Percentiles rank a stretch among this genome's conserved stretches.
phyloP scores from a whole-genome alignment of 2,113 vertebrate species.

The Vidua chalybeata region DNA sequence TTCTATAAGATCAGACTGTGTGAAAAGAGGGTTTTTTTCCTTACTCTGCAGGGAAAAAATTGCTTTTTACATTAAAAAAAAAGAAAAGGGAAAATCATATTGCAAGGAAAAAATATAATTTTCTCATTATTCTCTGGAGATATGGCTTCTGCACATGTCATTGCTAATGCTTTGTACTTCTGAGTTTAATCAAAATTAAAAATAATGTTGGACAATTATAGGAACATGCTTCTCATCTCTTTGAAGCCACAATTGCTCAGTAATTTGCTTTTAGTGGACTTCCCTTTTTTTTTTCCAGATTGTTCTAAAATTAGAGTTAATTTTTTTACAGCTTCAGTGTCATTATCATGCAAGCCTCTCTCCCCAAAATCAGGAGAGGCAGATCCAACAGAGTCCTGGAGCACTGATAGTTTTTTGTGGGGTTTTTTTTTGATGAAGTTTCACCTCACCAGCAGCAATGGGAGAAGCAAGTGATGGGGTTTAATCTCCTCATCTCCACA shows the following conservation, averaged over 20 bases:
- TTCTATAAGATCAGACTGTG: background rate
- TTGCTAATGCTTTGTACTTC: slow-evolving; percentile 47
- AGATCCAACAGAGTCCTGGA: background rate
- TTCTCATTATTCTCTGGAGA: slow-evolving; percentile 14
- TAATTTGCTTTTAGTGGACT: slow-evolving; percentile 49
- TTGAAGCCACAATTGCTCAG: slow-evolving; percentile 45
- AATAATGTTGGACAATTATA: slow-evolving; percentile 54
- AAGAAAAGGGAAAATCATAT: background rate
- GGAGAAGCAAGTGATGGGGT: background rate
- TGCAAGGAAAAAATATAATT: slow-evolving; percentile 4
- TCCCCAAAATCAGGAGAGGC: background rate
- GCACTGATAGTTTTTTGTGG: accelerated
- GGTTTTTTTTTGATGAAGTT: background rate
- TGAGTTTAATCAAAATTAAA: slow-evolving; percentile 59
- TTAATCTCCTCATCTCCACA: background rate
- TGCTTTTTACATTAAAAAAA: background rate
- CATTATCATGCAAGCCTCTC: background rate
- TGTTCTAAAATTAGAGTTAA: slow-evolving; percentile 48
- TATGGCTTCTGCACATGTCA: background rate
- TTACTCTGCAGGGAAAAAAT: background rate
- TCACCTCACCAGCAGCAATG: background rate
- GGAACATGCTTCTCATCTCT: slow-evolving; percentile 51
- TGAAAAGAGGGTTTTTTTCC: background rate
- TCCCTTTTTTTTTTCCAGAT: background rate
- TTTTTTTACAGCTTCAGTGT: slow-evolving; percentile 42